Base-by-base conservation (phyloP, 2,113 vertebrate species). In the Sitta europaea region DNA sequence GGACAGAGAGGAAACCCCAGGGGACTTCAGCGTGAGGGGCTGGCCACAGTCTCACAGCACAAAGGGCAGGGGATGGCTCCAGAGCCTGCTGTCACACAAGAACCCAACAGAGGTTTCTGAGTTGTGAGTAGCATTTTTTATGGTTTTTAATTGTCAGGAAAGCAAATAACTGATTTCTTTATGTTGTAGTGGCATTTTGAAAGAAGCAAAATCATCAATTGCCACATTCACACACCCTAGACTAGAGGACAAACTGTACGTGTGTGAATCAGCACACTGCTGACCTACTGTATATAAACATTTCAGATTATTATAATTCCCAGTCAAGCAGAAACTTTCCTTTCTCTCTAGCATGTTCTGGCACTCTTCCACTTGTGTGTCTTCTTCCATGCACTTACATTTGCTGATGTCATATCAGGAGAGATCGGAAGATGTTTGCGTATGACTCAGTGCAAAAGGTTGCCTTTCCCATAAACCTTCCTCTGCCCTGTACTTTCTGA, bases 341-440 rank as follows among this genome's bases (percentile, higher is more conserved):
- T 25, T 74, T 89, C 63, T 87, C 67, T 95, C 35, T 81, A 84
- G 43, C 7, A 1, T 73, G n/a, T 91, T 86, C 76, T 75, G 33
- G 33, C 51, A 67, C 11, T 61, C 59, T 33, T 38, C 25, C n/a
- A 29, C 27, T 66, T 19, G 4, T 62, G n/a, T 63, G 22, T 40
- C 85, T 73, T 82, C 17, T 72, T 29, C 19, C 35, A n/a, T 20
- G 5, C 31, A 61, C 42, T 57, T 35, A 76, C 42, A 75, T 76
- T 72, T 91, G 78, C 66, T 93, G 72, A 65, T 12, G 11, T 79
- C 42, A 20, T 33, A 68, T 68, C 48, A 79, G 51, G 43, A 88
- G 83, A 83, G 71, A 93, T 96, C 2, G 1, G 76, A 96, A 94
- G 73, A 83, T 86, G 25, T 86, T 89, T 92, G 80, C 47, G 0